A percentile compares a stretch with the other conserved stretches of the same genome.
Conservation (phyloP, 2,797 vertebrate genomes). For the Labeo calbasu region DNA sequence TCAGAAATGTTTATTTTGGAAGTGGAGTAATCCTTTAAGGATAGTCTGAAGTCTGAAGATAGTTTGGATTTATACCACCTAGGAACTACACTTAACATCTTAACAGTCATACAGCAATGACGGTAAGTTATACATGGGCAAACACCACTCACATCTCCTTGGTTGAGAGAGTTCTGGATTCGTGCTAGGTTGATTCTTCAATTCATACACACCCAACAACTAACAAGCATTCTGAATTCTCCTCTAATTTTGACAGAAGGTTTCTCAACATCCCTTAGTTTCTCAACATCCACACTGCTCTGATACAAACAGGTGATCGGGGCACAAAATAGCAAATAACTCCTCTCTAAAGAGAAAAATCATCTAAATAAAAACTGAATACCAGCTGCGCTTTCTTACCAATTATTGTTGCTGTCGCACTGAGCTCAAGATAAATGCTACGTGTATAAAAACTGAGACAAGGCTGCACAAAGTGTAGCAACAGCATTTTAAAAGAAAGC, state of each 20-base stretch:
- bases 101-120: neutral
- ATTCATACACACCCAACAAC: neutral
- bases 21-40: no score
- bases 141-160: neutral
- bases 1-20: no score
- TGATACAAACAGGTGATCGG: neutral
- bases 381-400: slow-evolving; percentile 8
- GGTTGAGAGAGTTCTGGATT: neutral
- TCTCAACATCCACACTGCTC: no score
- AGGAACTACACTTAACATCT: neutral
- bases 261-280: neutral
- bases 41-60: neutral
- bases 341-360: neutral
- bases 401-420: slow-evolving; percentile 7
- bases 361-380: neutral
- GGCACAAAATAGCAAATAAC: slow-evolving; percentile 11
- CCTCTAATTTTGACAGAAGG: neutral
- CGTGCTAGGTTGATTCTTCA: neutral
- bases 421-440: slow-evolving; percentile 31
- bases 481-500: slow-evolving; percentile 17
- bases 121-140: neutral
- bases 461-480: slow-evolving; percentile 22
- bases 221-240: neutral
- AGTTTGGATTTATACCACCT: neutral
- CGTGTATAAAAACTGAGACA: slow-evolving; percentile 8